A percentile compares a stretch with the other conserved stretches of the same genome.
These are phyloP conservation scores for Oryzias dopingdopingensis DNA, from an alignment of 2,797 vertebrate genomes.

Conservation along the genomic window DNA sequence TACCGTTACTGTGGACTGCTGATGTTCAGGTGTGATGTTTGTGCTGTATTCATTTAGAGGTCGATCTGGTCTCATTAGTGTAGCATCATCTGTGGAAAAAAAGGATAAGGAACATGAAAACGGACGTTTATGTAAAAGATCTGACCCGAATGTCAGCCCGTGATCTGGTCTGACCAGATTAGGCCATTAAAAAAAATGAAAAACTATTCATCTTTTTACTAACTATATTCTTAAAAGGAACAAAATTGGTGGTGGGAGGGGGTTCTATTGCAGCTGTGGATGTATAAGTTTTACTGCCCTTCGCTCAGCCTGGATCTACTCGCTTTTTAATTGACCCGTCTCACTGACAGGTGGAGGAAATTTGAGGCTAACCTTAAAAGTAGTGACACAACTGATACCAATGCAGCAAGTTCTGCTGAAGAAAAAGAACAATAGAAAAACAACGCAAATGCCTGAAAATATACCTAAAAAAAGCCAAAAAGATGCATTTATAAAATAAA, in stretches of 20 bases:
- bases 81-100: slow-evolving; percentile 30
- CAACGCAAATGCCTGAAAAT: not conserved
- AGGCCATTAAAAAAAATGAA: not conserved
- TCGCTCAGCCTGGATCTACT: not conserved
- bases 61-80: slow-evolving; percentile 48
- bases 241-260: not conserved
- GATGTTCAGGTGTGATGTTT: slow-evolving; percentile 37
- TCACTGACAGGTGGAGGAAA: slow-evolving; percentile 6
- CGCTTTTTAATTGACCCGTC: not conserved
- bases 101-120: not conserved
- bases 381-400: not conserved
- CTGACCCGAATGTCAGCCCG: not conserved
- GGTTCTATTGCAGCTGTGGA: not conserved
- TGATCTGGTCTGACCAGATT: slow-evolving; percentile 7
- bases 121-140: slow-evolving; percentile 14
- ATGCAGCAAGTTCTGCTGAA: not conserved
- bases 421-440: not conserved
- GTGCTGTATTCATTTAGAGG: slow-evolving; percentile 60
- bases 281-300: not conserved
- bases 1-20: slow-evolving; percentile 49
- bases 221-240: not conserved
- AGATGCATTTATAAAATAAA: not conserved
- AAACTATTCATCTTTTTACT: no score
- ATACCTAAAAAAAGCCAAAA: not conserved
- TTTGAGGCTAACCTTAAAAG: not conserved